Evolutionary conservation across 2,797 vertebrate genomes (phyloP).

Genomic region (Poliocrania exsul): DNA sequence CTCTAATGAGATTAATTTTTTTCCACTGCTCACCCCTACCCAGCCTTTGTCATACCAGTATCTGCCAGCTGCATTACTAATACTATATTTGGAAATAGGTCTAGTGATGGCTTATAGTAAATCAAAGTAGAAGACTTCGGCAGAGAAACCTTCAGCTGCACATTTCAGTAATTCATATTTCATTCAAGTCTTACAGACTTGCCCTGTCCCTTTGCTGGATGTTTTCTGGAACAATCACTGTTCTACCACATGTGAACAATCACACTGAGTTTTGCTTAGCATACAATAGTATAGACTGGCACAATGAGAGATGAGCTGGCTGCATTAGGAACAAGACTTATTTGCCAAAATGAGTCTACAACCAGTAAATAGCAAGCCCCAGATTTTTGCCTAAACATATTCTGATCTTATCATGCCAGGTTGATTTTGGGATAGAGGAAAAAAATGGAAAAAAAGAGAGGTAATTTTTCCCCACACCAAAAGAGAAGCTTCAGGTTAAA

Average conservation of each 20-base stretch:
- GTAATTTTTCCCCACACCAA: background rate
- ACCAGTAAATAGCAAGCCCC: background rate
- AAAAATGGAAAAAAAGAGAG: accelerated
- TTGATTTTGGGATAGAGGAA: background rate
- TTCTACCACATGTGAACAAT: background rate
- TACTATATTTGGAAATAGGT: background rate
- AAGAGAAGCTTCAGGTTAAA: background rate
- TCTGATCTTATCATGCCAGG: background rate
- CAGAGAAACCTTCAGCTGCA: background rate
- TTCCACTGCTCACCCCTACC: background rate
- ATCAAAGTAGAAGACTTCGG: background rate
- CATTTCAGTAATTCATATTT: background rate
- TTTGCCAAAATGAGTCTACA: background rate
- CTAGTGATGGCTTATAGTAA: background rate
- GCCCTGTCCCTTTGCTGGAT: background rate
- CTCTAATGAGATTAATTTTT: background rate
- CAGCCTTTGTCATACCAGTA: background rate
- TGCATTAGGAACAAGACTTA: background rate
- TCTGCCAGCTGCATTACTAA: background rate
- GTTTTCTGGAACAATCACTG: background rate
- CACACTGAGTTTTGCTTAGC: background rate
- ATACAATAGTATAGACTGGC: background rate
- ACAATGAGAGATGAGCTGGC: background rate
- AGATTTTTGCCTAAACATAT: background rate
- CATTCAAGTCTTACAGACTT: background rate